These are phyloP conservation scores for Rhopilema esculentum DNA, from an alignment of 30 jellyfish, hydroid and myxozoan species.

Conservation along the genomic window DNA sequence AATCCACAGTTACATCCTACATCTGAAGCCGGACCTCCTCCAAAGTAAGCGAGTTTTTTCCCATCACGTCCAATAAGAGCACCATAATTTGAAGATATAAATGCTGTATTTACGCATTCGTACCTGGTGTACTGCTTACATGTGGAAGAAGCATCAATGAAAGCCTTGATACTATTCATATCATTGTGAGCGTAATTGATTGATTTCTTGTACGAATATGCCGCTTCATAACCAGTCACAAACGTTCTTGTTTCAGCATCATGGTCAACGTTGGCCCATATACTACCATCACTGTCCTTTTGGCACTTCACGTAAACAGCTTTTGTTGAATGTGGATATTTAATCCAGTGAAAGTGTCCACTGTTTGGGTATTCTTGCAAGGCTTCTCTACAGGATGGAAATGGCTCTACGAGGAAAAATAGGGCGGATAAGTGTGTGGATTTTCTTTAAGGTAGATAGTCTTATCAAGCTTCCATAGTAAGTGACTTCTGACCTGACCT, in stretches of 20 bases:
- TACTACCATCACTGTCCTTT: neutral
- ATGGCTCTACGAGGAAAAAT: neutral
- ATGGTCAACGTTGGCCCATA: neutral
- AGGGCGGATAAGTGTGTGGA: neutral
- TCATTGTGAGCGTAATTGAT: neutral
- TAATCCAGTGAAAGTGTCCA: neutral
- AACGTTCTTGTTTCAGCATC: neutral
- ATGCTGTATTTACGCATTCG: conserved; percentile 8
- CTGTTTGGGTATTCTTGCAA: neutral
- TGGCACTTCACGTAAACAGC: conserved; percentile 5
- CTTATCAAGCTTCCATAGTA: too few species aligned
- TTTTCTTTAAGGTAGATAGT: too few species aligned
- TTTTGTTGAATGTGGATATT: neutral
- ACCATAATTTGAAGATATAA: neutral
- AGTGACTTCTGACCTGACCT: too few species aligned
- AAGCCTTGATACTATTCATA: conserved; percentile 11
- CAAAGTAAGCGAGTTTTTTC: neutral
- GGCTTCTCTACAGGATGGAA: conserved; percentile 5
- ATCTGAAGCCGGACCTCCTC: neutral
- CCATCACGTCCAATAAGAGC: conserved; percentile 10
- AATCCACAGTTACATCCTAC: conserved; percentile 5
- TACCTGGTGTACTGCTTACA: conserved; percentile 24
- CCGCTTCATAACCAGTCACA: neutral
- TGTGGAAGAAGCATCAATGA: neutral
- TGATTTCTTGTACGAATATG: neutral